Conservation (phyloP, 2,113 vertebrate species). For the Vireo altiloquus region DNA sequence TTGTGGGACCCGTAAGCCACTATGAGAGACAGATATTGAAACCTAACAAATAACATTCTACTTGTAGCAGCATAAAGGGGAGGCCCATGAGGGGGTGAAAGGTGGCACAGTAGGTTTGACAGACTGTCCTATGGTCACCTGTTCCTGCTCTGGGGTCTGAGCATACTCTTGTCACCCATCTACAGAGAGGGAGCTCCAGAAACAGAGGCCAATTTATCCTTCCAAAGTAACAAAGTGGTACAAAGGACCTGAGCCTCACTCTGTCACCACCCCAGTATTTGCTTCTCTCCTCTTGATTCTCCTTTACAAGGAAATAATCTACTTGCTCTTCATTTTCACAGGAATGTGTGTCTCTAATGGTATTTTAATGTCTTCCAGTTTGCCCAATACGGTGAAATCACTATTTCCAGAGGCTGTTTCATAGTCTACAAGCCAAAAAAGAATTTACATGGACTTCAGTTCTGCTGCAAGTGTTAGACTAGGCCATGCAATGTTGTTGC, state of each 20-base stretch:
- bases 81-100: accelerated
- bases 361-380: not conserved
- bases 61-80: not conserved
- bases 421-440: not conserved
- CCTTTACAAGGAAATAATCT: not conserved
- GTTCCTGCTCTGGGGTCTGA: not conserved
- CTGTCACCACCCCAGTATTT: not conserved
- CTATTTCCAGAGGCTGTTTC: not conserved
- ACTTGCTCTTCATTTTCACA: not conserved
- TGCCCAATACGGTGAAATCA: not conserved
- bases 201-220: not conserved
- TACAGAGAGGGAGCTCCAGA: not conserved
- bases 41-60: not conserved
- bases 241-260: not conserved
- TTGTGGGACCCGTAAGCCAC: not conserved
- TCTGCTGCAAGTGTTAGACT: not conserved
- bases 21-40: not conserved
- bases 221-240: not conserved
- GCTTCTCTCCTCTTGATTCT: not conserved
- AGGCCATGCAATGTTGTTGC: not conserved
- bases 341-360: not conserved
- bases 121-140: not conserved
- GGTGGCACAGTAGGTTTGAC: not conserved
- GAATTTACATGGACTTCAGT: not conserved
- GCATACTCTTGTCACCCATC: not conserved